phyloP scores from a whole-genome alignment of 2,888 invertebrate species.

The Ceramica pisi region DNA sequence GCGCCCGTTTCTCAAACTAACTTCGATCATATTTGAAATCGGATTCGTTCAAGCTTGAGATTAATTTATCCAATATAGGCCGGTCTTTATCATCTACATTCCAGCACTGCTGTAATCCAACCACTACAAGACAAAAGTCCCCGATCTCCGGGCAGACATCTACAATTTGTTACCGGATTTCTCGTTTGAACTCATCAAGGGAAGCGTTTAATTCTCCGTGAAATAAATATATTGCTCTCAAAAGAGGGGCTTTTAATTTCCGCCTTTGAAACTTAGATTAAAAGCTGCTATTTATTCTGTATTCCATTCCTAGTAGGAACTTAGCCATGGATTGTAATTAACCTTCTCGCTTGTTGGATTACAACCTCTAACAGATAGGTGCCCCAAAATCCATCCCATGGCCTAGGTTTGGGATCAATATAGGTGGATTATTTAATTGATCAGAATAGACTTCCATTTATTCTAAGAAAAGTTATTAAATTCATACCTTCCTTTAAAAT shows the following conservation, averaged over 20 bases:
- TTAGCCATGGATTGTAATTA: neutral
- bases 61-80: constrained; percentile 6
- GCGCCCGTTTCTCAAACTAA: neutral
- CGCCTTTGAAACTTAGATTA: constrained; percentile 28
- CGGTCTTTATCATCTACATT: constrained; percentile 6
- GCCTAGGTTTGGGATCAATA: too few species aligned
- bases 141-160: neutral
- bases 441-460: too few species aligned
- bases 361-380: too few species aligned
- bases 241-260: constrained; percentile 47
- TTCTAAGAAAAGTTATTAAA: too few species aligned
- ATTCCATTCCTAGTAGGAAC: neutral
- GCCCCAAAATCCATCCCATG: too few species aligned
- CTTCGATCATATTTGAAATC: constrained; percentile 6
- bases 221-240: constrained; percentile 48
- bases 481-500: too few species aligned
- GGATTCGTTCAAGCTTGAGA: constrained; percentile 15
- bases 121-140: constrained; percentile 10
- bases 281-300: constrained; percentile 1
- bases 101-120: neutral
- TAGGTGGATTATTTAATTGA: too few species aligned
- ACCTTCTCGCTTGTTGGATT: too few species aligned
- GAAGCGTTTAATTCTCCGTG: constrained; percentile 32
- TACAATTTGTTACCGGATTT: constrained; percentile 28
- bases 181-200: constrained; percentile 21